Base-by-base conservation (phyloP, 2,797 vertebrate genomes). In the Sebastes oblongus region DNA sequence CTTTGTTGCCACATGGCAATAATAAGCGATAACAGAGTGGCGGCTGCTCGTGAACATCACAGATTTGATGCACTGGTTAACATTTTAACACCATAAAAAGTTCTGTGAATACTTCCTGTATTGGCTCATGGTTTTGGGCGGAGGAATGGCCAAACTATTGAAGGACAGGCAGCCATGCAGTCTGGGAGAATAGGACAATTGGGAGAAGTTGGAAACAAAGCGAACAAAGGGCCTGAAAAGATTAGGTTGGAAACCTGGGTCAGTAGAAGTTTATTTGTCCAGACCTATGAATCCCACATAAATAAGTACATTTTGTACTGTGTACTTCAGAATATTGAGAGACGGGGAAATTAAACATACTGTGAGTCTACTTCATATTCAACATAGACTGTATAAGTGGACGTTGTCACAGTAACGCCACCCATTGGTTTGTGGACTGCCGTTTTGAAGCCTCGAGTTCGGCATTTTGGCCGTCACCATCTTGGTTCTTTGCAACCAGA, bases 1-100 rank as follows among this genome's bases (percentile, higher is more conserved):
- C 27, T 75, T 82, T 78, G 55, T 30, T 75, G 29, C 68, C 73
- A 66, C 34, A 75, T 86, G 77, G 77, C 42, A 60, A 36, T 71
- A 78, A 78, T 85, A 78, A 86, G 65, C 59, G 30, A 66, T 34
- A 77, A 70, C 16, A 71, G 39, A 76, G 46, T 9, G 30, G 36
- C 12, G 7, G 42, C 27, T 74, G 20, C 42, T 60, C 36, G 2
- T 46, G 54, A 56, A 68, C 55, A 59, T 74, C 25, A 42, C 39
- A 18, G 22, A 60, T 83, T 71, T 61, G 11, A 72, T 54, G 29
- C 50, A 54, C 30, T 34, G 32, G 34, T 73, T 59, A 65, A 74
- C 7, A n/a, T 50, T 65, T 62, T 66, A 10, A 66, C 66, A 62
- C 75, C 32, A 73, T 75, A 39, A 83, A 82, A 60, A 42, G 68